Evolutionary conservation across 1,140 invertebrate species (phyloP).

Genomic region (Episyrphus balteatus): DNA sequence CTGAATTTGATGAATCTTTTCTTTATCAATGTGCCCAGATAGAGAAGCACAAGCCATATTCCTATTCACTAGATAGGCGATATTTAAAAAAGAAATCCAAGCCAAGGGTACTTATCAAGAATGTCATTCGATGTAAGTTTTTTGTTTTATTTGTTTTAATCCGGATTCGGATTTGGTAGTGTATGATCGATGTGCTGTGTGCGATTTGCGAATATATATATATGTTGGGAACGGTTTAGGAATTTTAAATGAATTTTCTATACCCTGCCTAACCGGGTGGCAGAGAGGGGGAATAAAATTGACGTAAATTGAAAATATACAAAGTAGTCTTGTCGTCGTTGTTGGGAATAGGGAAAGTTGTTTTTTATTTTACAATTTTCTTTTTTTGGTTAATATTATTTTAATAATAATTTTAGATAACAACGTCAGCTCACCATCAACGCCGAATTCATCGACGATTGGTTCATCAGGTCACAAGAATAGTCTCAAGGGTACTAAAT

Average conservation of each 20-base stretch:
- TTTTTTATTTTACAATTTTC: no score
- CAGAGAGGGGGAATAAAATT: not conserved
- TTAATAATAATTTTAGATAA: conserved; percentile 16
- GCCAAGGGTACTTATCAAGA: conserved; percentile 17
- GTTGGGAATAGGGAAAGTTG: no score
- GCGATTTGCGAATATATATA: not conserved
- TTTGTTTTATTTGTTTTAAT: conserved; percentile 4
- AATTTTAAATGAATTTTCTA: not conserved
- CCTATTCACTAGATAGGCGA: conserved; percentile 23
- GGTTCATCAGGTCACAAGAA: conserved; percentile 43
- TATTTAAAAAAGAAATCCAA: conserved; percentile 1
- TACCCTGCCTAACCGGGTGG: not conserved
- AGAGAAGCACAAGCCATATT: conserved; percentile 25
- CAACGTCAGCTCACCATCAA: conserved; percentile 35
- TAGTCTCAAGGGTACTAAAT: conserved; percentile 60
- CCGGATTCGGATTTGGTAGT: not conserved
- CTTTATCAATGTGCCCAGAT: conserved; percentile 26
- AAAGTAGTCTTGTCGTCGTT: no score
- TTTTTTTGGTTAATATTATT: not conserved
- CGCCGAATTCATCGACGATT: conserved; percentile 23
- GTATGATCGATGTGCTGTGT: not conserved
- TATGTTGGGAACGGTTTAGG: not conserved
- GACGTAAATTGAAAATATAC: no score
- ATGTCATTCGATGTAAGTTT: conserved; percentile 24
- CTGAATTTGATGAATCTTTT: conserved; percentile 34